These are phyloP conservation scores for Xestia ashworthii DNA, from an alignment of 2,888 invertebrate genomes.

Conservation along the genomic window DNA sequence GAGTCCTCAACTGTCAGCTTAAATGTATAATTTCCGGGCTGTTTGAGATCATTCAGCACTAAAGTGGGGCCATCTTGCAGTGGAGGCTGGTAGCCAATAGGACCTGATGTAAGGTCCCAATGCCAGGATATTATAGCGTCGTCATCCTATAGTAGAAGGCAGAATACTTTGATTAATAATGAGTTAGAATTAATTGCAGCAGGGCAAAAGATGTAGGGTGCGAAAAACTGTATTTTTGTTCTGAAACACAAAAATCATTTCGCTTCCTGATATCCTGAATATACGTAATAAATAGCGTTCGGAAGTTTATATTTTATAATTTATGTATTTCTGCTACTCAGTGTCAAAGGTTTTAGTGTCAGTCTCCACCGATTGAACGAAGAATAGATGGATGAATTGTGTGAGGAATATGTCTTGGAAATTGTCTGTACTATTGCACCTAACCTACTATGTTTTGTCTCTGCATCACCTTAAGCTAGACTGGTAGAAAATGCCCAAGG, in stretches of 20 bases:
- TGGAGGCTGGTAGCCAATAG: conserved; percentile 95
- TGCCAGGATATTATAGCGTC: conserved; percentile 96
- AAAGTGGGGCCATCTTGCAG: conserved; percentile 95
- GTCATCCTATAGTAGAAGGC: conserved; percentile 90
- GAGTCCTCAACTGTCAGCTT: conserved; percentile 97
- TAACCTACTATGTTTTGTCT: too few relatives aligned
- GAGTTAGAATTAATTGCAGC: background rate
- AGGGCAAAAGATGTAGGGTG: background rate
- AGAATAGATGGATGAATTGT: background rate
- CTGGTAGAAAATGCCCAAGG: too few relatives aligned
- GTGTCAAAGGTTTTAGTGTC: background rate
- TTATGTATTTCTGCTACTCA: too few relatives aligned
- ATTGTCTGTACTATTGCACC: too few relatives aligned
- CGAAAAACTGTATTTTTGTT: background rate
- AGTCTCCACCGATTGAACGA: background rate
- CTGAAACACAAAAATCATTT: background rate
- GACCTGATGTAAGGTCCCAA: conserved; percentile 98
- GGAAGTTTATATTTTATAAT: too few relatives aligned
- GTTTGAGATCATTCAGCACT: conserved; percentile 95
- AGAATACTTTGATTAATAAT: background rate
- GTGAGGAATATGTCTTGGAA: background rate
- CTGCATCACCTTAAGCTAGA: too few relatives aligned
- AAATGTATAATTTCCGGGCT: conserved; percentile 97
- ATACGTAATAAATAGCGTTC: background rate
- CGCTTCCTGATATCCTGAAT: background rate